Base-by-base conservation (phyloP, 1,140 invertebrate species). In the Eueides isabella region DNA sequence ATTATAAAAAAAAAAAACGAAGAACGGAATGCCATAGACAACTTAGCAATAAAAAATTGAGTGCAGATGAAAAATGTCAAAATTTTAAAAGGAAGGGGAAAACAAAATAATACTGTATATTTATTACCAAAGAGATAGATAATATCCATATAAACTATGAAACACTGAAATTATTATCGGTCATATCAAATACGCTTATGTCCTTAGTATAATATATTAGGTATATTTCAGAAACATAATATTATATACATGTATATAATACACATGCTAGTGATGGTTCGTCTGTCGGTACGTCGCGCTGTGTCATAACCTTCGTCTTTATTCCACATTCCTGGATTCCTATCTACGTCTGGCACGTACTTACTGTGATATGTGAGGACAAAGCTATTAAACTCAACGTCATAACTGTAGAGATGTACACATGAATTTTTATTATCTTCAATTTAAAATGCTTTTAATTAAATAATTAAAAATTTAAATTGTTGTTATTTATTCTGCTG, bases 241-340 rank as follows among this genome's bases (percentile, higher is more conserved):
- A 5, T 19, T 5, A 31, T 31, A 38, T 38, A 38, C 2, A 55
- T 26, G 28, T 31, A 31, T 63, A n/a, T 16, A 14, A 62, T 62
- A 62, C 41, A 19, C n/a, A 23, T 30, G 23, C 61, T 29, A 16
- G n/a, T 29, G 61, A 63, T 2, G 61, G 61, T 63, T 30, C 48
- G 11, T 12, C 5, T 29, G 44, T 65, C 12, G 73, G 73, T 66
- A 75, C 67, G 68, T 14, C 16, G n/a, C 48, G 67, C 66, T 71
- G 67, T 75, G 23, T 74, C 67, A 74, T 74, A 69, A 74, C 30
- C 61, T 69, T 31, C 38, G 33, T 62, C 73, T 35, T 75, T 48
- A 75, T 75, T 62, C 63, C 38, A 61, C 73, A 71, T 75, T 71
- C 67, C 67, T 33, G 62, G 48, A 75, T 61, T 66, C 73, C 73